Conservation (phyloP, 2,113 vertebrate genomes). For the Gobio gobio region DNA sequence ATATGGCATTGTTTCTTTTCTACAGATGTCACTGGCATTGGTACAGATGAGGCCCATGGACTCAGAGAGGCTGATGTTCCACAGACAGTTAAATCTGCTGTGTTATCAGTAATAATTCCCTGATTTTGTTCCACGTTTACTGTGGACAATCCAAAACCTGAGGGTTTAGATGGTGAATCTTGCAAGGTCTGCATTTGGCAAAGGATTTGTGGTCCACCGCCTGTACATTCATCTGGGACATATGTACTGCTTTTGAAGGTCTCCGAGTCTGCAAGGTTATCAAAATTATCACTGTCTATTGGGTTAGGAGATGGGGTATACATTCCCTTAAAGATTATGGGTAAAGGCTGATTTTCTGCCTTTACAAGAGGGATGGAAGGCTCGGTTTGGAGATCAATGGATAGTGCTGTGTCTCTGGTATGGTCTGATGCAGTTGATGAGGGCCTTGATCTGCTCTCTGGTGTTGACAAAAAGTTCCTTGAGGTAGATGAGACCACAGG, state of each 20-base stretch:
- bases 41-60: not conserved
- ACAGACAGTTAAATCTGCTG: conserved; percentile 2
- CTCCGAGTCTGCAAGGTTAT: not conserved
- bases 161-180: conserved; percentile 3
- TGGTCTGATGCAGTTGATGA: conserved; percentile 13
- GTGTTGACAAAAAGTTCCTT: conserved; percentile 21
- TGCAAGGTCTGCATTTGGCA: conserved; percentile 17
- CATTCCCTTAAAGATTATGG: conserved; percentile 3
- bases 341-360: conserved; percentile 15
- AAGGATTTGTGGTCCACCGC: not conserved
- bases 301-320: not conserved
- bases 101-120: conserved; percentile 27
- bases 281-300: not conserved
- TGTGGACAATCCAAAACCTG: not conserved
- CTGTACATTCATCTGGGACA: conserved; percentile 21
- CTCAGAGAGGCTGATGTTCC: conserved; percentile 11
- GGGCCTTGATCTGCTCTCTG: conserved; percentile 4
- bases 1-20: not conserved
- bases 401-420: conserved; percentile 15
- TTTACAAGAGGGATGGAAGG: not conserved
- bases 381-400: conserved; percentile 23
- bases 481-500: conserved; percentile 52
- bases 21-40: not conserved
- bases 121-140: conserved; percentile 9
- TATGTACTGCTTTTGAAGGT: not conserved